Conservation (phyloP, 2,797 vertebrate species). For the Pteronotus mesoamericanus region DNA sequence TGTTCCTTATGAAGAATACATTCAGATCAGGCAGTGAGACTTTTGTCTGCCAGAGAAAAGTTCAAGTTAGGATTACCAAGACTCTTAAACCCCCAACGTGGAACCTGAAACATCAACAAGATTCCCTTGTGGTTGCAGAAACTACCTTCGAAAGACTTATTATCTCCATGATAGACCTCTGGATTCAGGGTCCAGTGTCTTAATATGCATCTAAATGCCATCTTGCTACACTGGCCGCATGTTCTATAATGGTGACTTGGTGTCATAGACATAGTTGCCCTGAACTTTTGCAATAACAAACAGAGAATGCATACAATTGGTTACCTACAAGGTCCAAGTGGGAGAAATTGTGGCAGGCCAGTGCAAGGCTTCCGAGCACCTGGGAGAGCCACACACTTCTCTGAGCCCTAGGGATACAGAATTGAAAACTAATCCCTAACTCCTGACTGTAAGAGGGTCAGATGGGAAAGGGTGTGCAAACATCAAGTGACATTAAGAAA, state of each 20-base stretch:
- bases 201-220: background rate
- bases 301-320: background rate
- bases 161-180: background rate
- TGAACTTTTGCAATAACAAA: background rate
- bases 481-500: background rate
- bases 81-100: background rate
- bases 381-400: background rate
- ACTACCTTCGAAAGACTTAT: background rate
- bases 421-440: background rate
- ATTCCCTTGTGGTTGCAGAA: background rate
- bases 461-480: background rate
- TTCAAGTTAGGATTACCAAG: background rate
- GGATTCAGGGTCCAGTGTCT: background rate
- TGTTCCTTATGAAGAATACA: background rate
- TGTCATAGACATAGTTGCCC: background rate
- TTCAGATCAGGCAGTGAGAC: background rate
- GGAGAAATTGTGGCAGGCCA: background rate
- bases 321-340: background rate
- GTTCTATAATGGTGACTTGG: background rate
- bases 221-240: background rate
- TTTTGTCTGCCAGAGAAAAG: background rate
- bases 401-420: background rate
- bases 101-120: background rate
- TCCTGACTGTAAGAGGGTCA: background rate
- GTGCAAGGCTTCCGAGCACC: background rate